Conservation (phyloP, 2,113 vertebrate species). For the Tupaia chinensis region DNA sequence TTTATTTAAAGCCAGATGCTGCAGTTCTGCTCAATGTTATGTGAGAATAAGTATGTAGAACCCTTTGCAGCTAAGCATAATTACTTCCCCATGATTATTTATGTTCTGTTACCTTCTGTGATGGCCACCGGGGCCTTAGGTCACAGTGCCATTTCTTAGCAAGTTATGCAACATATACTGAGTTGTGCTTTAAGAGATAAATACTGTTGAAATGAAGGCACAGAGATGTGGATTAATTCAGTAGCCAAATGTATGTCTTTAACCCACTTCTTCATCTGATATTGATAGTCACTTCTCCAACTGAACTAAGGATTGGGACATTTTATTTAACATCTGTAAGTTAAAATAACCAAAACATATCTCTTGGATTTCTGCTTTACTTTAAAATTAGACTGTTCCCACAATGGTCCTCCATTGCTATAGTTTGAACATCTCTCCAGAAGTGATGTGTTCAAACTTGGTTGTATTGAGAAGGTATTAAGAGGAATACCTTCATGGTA, state of each 20-base stretch:
- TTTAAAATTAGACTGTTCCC: background rate
- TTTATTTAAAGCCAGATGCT: background rate
- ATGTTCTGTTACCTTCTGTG: background rate
- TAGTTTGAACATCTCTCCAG: no score
- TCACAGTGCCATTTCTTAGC: background rate
- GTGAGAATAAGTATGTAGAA: background rate
- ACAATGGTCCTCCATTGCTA: background rate
- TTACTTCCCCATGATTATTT: fast-evolving
- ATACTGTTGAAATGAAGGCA: background rate
- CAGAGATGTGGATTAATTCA: background rate
- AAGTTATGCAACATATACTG: background rate
- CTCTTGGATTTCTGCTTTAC: background rate
- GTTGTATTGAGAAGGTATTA: no score
- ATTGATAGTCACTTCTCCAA: background rate
- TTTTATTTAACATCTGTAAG: background rate
- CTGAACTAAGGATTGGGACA: background rate
- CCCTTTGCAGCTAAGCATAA: background rate
- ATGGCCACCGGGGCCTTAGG: background rate
- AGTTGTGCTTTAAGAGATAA: background rate
- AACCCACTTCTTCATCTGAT: fast-evolving
- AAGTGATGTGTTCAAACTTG: no score
- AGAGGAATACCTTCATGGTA: no score
- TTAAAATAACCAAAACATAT: background rate
- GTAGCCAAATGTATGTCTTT: background rate
- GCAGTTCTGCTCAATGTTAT: background rate